Base-by-base conservation (phyloP, 2,888 invertebrate species). In the Osmoderma eremita region DNA sequence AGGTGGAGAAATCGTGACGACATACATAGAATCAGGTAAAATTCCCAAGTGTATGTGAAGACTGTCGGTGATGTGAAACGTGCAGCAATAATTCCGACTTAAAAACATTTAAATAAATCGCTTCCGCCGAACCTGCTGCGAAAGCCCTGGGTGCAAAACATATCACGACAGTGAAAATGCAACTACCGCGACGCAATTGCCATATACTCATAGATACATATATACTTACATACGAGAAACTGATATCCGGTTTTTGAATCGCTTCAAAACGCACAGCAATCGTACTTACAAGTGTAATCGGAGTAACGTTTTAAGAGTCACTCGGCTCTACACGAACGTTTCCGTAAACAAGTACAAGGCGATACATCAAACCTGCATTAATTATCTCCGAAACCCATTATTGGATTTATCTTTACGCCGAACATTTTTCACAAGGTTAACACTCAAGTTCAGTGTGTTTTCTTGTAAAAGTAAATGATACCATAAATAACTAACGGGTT, bases 81-180 rank as follows among this genome's bases (percentile, higher is more conserved):
- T 56, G 56, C 56, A 12, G 39, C 39, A 56, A 56, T 56, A 56
- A 56, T 56, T 20, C 22, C 24, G 18, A 20, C 39, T 41, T 56
- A 56, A 56, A 56, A 56, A 56, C 56, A 41, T 56, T 56, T 41
- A 56, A 56, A 56, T 56, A 56, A 56, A 56, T 56, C 56, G 56
- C 56, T 56, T 56, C 56, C 56, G 56, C 42, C 56, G 20, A 56
- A 56, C 56, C 56, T 56, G 20, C 41, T 56, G 56, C 56, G 41
- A 56, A 56, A 56, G 39, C 41, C 56, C 41, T 56, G 56, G 41
- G 41, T 22, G 56, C 56, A 41, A 56, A 56, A 56, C 56, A 56
- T 56, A 56, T 56, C 56, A 56, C 56, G 56, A 56, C 56, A 41
- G 41, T 56, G 56, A 56, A 56, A 56, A 56, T 56, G 39, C 56